phyloP scores from a whole-genome alignment of 53 echinoderm and acorn worm species.

The Holothuria scabra region DNA sequence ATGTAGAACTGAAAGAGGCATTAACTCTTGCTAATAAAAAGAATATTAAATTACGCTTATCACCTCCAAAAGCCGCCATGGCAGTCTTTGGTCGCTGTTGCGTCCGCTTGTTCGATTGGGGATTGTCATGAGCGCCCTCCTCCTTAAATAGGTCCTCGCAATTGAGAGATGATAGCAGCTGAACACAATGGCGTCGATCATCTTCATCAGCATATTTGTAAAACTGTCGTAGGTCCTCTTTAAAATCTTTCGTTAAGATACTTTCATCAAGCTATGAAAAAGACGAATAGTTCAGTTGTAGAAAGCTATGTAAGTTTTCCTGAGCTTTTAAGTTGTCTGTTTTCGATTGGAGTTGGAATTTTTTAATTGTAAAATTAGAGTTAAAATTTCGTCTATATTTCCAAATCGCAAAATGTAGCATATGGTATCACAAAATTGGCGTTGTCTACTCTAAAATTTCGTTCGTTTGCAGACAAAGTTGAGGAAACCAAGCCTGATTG shows the following conservation, averaged over 20 bases:
- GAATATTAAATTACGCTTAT: slow-evolving; percentile 11
- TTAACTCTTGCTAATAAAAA: neutral
- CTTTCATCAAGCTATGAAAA: slow-evolving; percentile 69
- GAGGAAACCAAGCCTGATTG: too few relatives aligned
- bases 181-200: slow-evolving; percentile 77
- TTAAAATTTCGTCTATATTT: too few relatives aligned
- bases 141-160: slow-evolving; percentile 67
- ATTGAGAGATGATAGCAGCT: slow-evolving; percentile 79
- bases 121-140: slow-evolving; percentile 32
- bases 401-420: too few relatives aligned
- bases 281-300: too few relatives aligned
- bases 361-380: too few relatives aligned
- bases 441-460: too few relatives aligned
- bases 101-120: slow-evolving; percentile 37
- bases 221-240: slow-evolving; percentile 75
- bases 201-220: slow-evolving; percentile 75
- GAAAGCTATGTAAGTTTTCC: too few relatives aligned
- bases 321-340: too few relatives aligned
- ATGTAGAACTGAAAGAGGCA: neutral
- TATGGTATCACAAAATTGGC: too few relatives aligned
- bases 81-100: slow-evolving; percentile 81
- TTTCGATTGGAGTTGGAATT: too few relatives aligned
- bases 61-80: slow-evolving; percentile 73
- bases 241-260: slow-evolving; percentile 66
- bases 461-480: too few relatives aligned